Evolutionary conservation across 2,113 vertebrate species (phyloP).

Genomic region (Empidonax alnorum): DNA sequence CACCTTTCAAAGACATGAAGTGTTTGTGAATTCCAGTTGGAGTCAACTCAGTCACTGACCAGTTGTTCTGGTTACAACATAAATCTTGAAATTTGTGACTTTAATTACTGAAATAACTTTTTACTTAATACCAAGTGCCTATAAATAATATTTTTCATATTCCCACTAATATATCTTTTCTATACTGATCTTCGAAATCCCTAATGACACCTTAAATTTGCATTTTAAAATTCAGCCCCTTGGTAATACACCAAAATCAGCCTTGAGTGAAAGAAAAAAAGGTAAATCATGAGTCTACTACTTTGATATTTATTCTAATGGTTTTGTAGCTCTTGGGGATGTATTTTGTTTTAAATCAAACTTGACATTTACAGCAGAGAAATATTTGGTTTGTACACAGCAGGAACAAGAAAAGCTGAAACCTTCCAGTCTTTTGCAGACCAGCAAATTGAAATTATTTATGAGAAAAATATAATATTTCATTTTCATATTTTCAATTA

Average conservation of each 20-base stretch:
- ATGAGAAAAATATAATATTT: constrained; percentile 18
- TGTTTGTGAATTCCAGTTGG: not conserved
- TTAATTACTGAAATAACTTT: not conserved
- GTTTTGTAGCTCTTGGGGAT: not conserved
- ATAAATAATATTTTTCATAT: not conserved
- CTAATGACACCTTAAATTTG: not conserved
- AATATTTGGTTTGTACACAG: not conserved
- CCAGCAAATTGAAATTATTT: constrained; percentile 27
- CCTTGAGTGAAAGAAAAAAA: not conserved
- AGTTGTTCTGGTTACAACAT: not conserved
- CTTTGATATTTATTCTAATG: not conserved
- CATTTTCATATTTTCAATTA: constrained; percentile 27
- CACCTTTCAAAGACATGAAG: not conserved
- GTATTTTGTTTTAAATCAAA: constrained; percentile 24
- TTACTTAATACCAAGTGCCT: not conserved
- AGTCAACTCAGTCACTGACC: not conserved
- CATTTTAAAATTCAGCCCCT: not conserved
- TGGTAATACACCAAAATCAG: not conserved
- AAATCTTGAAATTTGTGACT: not conserved
- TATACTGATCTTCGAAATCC: not conserved
- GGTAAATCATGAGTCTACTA: not conserved
- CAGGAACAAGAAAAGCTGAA: not conserved
- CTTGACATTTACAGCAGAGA: constrained; percentile 5
- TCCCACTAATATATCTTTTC: not conserved
- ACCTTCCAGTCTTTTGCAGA: not conserved